These are phyloP conservation scores for Parasteatoda lunata DNA, from an alignment of 2,888 invertebrate genomes.

Conservation along the genomic window DNA sequence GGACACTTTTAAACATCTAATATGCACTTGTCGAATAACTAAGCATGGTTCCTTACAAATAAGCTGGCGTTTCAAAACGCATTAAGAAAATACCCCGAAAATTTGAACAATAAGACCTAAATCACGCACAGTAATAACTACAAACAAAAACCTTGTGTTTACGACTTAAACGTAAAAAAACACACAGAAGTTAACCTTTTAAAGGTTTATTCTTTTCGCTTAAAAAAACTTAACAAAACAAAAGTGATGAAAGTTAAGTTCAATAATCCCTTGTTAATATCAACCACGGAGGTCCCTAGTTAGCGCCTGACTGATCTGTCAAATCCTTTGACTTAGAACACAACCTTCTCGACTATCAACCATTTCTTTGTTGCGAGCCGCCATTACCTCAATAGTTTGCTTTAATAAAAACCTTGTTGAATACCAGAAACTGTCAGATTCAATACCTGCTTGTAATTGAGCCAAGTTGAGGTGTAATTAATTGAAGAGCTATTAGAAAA, in stretches of 20 bases:
- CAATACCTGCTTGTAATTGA: slow-evolving; percentile 20
- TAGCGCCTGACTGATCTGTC: slow-evolving; percentile 49
- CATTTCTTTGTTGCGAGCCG: slow-evolving; percentile 11
- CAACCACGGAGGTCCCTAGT: slow-evolving; percentile 42
- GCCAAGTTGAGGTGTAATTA: slow-evolving; percentile 27
- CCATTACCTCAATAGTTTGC: slow-evolving; percentile 4
- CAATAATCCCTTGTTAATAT: slow-evolving; percentile 32
- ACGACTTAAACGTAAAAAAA: background rate
- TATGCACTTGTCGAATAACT: no score
- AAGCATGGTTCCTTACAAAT: background rate
- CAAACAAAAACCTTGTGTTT: background rate
- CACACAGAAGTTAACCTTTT: no score
- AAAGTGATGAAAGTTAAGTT: slow-evolving; percentile 21
- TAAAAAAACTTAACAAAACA: background rate
- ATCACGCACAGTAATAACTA: background rate
- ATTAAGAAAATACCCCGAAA: slow-evolving; percentile 10
- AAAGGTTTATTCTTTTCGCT: no score
- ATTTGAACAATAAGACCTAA: slow-evolving; percentile 2
- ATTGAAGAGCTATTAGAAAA: slow-evolving; percentile 30
- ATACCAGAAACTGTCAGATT: slow-evolving; percentile 21
- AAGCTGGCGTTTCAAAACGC: slow-evolving; percentile 33
- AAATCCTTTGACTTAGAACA: slow-evolving; percentile 8
- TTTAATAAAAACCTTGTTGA: background rate
- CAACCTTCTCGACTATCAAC: no score
- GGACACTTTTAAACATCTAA: no score